Evolutionary conservation across 2,113 vertebrate species (phyloP), one percentile per base, ranked within the genome.

Genomic region (Monopterus albus): DNA sequence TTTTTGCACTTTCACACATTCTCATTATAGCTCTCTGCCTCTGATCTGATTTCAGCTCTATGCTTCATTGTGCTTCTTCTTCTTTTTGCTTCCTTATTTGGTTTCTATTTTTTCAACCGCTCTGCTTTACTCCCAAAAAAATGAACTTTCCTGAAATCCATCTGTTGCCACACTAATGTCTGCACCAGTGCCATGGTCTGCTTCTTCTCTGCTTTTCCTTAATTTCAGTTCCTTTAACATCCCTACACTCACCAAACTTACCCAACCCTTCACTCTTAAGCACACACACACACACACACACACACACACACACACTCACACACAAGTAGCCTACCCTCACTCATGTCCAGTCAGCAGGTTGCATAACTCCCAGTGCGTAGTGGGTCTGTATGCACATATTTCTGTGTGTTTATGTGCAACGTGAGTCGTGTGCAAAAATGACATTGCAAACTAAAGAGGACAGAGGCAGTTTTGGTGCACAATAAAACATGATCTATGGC

Each of bases 401-500:
- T 72, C 46, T 81, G 52, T 23, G 71, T 20, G 40, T 46, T 45
- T 52, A 52, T 26, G 50, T 59, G 75, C 75, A 65, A 79, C 58
- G 78, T 61, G 78, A 85, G 80, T 56, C 23, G 76, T 59, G 81
- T 74, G 73, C 75, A 75, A 82, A 63, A 83, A 88, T 90, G 89
- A 91, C 87, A 87, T 79, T 89, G 91, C 83, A 90, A 87, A 91
- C 83, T 72, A 74, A 85, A 87, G 79, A 82, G 83, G 88, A 88
- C 81, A 50, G 75, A 72, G 74, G 79, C 79, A 78, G 70, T 86
- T 89, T 91, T 89, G 81, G 87, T 88, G 88, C 89, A 91, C 87
- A 90, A 91, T 92, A 90, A 92, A 92, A 91, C 78, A 82, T 90
- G 88, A 93, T 91, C 83, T 90, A 90, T 91, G 74, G 72, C 75